A percentile compares a stretch with the other conserved stretches of the same genome.
Conservation (phyloP, 1,140 invertebrate species). For the Ceratina calcarata region DNA sequence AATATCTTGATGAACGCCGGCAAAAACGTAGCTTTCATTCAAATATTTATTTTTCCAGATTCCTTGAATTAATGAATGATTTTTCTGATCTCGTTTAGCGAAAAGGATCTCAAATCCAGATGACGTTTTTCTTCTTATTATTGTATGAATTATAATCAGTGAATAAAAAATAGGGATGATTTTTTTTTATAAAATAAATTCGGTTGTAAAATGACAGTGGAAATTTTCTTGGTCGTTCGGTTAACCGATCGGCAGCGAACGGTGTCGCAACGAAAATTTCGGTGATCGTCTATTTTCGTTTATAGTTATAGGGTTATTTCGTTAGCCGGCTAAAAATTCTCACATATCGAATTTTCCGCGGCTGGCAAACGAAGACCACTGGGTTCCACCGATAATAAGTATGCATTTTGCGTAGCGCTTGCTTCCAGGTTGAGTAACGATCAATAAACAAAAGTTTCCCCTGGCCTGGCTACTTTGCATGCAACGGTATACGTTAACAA, state of each 20-base stretch:
- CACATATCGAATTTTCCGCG: slow-evolving; percentile 13
- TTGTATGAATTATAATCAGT: no score
- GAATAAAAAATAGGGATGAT: no score
- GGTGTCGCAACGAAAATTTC: neutral
- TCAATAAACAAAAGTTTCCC: slow-evolving; percentile 31
- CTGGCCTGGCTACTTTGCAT: slow-evolving; percentile 1
- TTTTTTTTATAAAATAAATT: no score
- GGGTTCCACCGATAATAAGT: neutral
- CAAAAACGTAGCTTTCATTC: neutral
- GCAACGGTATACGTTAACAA: slow-evolving; percentile 11
- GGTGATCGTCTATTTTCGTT: neutral
- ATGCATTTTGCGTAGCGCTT: neutral
- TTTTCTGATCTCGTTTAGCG: no score
- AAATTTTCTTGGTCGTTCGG: neutral
- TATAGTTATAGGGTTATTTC: neutral
- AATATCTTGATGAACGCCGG: neutral
- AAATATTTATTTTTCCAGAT: neutral
- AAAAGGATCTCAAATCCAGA: no score
- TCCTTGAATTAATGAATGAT: neutral
- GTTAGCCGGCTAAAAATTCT: neutral
- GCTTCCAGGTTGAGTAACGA: slow-evolving; percentile 7
- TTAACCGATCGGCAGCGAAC: neutral
- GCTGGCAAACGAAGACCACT: slow-evolving; percentile 6
- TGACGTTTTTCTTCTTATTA: no score
- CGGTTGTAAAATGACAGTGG: no score